Evolutionary conservation across 2,113 vertebrate species (phyloP), one percentile per base, ranked within the genome.

Genomic region (Sardina pilchardus): DNA sequence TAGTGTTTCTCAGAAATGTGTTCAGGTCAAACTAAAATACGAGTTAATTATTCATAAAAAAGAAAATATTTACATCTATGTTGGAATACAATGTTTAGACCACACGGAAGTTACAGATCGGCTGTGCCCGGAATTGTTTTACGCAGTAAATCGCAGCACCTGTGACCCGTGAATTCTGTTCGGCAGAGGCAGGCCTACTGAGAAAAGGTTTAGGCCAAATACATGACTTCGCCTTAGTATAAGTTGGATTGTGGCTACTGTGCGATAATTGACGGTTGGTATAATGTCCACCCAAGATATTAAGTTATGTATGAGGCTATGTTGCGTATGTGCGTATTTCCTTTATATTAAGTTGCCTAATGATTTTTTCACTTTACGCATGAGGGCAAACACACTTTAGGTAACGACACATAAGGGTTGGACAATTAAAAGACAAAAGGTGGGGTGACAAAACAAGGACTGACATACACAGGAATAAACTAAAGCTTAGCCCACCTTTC

Each of bases 11-110:
- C 30, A 17, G 71, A 78, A 78, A 78, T 34, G 71, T 78, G 71
- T 36, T 78, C 30, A 78, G 34, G 30, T 34, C 71, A 34, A 78
- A 78, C 71, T 78, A 17, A 78, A 71, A 78, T 78, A 12, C 71
- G 4, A 78, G 71, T 78, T 39, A 78, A 78, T 78, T 39, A 34
- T 85, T n/a, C 26, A 53, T 82, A 82, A 82, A 88, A 88, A 85
- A 86, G 26, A 26, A 48, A 53, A 36, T 75, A 75, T 75, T 75
- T 75, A 75, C 36, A 75, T 75, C 16, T 17, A 63, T 21, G 5
- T 78, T 0, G 30, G 16, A 36, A 34, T 36, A 78, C 71, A 16
- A 12, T 14, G 71, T 26, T 26, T n/a, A 48, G 47, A 48, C 6
- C 6, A 30, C 63, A 71, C 6, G 63, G 1, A 71, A 71, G n/a